Base-by-base conservation (phyloP, 2,888 invertebrate genomes). In the Apamea epomidion region DNA sequence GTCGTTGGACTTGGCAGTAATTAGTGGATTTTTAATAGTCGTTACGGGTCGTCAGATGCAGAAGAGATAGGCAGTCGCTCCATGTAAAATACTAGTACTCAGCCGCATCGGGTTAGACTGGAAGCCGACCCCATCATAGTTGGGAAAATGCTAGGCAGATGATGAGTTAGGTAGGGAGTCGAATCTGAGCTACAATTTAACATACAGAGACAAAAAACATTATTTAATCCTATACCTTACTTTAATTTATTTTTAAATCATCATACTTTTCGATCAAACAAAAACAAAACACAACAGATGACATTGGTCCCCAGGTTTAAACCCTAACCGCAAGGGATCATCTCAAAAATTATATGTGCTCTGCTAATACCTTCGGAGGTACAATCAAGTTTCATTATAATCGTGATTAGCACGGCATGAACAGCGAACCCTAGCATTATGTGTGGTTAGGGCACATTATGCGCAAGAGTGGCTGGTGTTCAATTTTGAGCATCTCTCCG, bases 361-460 rank as follows among this genome's bases (percentile, higher is more conserved):
- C 89, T 74, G 86, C 85, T 88, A 89, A 90, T 89, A 85, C 71
- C 87, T 83, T 71, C 79, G 65, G 76, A 88, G 88, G 80, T 86
- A 81, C 87, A 91, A 91, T 91, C 90, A 89, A 78, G 83, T 32
- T 76, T 85, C 89, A 88, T 90, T 91, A 91, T 90, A 83, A 90
- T 89, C 85, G 87, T 91, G 89, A 90, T 91, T 91, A 91, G 91
- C 81, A 58, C 25, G 74, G 81, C 64, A 72, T 69, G 42, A 51
- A 74, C 82, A 48, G 68, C 71, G 82, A 71, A 86, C 88, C 88
- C 76, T 86, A 78, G 45, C 68, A 91, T 91, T 91, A 91, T 83
- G 85, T 72, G 90, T 88, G 80, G 89, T 91, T 91, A 90, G 85
- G 81, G 86, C 86, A 83, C 82, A 89, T 90, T 89, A 91, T 84